phyloP scores from a whole-genome alignment of 2,888 invertebrate genomes.

The Masnerella sp. region DNA sequence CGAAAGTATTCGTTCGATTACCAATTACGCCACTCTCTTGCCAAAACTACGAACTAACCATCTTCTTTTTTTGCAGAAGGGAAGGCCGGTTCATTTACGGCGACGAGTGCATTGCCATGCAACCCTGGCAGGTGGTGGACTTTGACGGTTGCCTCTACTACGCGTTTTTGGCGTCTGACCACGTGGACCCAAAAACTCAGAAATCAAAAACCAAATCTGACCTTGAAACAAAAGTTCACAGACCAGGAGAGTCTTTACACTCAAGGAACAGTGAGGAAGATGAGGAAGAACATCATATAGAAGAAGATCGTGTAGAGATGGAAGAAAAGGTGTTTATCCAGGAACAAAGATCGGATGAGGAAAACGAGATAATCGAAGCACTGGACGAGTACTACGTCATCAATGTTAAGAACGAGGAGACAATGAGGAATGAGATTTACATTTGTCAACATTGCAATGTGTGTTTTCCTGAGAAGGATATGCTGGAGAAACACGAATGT shows the following conservation, averaged over 20 bases:
- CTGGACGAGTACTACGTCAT: constrained; percentile 48
- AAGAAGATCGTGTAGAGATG: too few relatives aligned
- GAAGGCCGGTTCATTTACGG: constrained; percentile 67
- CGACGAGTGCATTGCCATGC: constrained; percentile 67
- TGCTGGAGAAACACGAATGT: constrained; percentile 63
- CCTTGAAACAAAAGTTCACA: too few relatives aligned
- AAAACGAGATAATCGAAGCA: constrained; percentile 30
- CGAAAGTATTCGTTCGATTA: constrained; percentile 33
- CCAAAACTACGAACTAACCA: too few relatives aligned
- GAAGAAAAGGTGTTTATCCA: background rate
- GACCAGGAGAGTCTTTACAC: too few relatives aligned
- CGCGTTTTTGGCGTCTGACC: constrained; percentile 63
- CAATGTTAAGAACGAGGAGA: constrained; percentile 60
- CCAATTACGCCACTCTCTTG: background rate
- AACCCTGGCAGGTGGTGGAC: constrained; percentile 70
- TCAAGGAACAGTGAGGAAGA: too few relatives aligned
- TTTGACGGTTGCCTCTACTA: constrained; percentile 68
- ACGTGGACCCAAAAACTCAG: constrained; percentile 34
- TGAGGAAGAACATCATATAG: too few relatives aligned
- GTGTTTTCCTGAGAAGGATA: constrained; percentile 65
- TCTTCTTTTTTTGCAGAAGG: too few relatives aligned
- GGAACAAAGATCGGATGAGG: background rate
- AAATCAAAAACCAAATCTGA: too few relatives aligned
- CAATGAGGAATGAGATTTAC: constrained; percentile 60
- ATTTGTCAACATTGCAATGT: constrained; percentile 66